A percentile compares a stretch with the other conserved stretches of the same genome.
Evolutionary conservation across 1,140 invertebrate genomes (phyloP).

Genomic region (Orchestia grillus): DNA sequence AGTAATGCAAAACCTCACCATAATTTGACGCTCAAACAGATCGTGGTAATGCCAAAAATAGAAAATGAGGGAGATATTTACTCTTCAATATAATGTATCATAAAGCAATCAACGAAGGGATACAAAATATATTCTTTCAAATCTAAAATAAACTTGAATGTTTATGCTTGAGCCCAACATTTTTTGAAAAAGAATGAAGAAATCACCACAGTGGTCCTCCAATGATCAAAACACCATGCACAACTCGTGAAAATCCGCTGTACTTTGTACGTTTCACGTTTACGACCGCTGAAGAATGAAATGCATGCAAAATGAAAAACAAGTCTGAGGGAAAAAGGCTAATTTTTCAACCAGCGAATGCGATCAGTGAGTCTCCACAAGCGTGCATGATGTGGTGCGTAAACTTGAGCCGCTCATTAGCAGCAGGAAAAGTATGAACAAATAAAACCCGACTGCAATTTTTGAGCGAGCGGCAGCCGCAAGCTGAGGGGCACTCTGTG

Average conservation of each 20-base stretch:
- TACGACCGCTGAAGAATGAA: neutral
- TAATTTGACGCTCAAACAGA: too few species aligned
- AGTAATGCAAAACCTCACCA: too few species aligned
- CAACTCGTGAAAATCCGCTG: too few species aligned
- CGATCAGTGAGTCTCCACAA: neutral
- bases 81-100: neutral
- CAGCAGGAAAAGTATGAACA: neutral
- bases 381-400: neutral
- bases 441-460: neutral
- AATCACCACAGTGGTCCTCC: neutral
- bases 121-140: neutral
- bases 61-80: neutral
- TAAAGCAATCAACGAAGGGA: neutral
- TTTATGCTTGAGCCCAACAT: neutral
- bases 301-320: neutral
- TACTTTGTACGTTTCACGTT: neutral
- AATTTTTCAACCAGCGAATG: neutral
- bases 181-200: neutral
- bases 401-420: neutral
- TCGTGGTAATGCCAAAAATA: too few species aligned
- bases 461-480: neutral
- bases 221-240: neutral
- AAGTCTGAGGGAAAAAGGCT: neutral
- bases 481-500: conserved; percentile 4
- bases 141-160: neutral